Percentiles rank a stretch among this genome's conserved stretches.
Evolutionary conservation across 2,797 vertebrate genomes (phyloP).

Genomic region (Thripadectes ignobilis): DNA sequence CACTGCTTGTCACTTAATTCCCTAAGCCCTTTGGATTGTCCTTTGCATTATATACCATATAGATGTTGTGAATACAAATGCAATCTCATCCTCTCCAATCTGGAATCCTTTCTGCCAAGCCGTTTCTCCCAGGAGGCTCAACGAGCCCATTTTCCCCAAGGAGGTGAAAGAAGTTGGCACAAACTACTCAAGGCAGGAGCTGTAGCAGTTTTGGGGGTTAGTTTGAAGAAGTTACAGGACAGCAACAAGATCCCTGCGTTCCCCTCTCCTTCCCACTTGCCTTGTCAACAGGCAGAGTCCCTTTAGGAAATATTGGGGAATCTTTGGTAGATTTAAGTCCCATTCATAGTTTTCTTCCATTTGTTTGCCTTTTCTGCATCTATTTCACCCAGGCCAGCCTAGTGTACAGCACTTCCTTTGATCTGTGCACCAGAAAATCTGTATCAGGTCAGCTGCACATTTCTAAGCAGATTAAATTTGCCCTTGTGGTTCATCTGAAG

Average conservation of each 20-base stretch:
- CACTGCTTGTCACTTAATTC: neutral
- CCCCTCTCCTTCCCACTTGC: neutral
- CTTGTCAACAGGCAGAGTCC: neutral
- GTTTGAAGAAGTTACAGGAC: neutral
- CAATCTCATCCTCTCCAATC: neutral
- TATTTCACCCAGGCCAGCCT: neutral
- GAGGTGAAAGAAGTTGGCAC: neutral
- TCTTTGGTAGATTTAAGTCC: neutral
- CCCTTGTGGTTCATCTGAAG: constrained; percentile 38
- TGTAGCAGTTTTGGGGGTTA: neutral
- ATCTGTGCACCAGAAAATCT: constrained; percentile 60
- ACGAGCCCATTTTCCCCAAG: neutral
- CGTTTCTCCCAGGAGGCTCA: neutral
- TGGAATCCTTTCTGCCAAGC: neutral
- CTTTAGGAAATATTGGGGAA: neutral
- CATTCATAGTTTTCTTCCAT: neutral
- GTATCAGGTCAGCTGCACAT: constrained; percentile 39
- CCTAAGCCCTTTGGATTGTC: neutral
- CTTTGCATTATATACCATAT: accelerated
- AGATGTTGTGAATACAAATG: neutral
- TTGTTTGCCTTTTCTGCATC: neutral
- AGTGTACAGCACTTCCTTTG: neutral
- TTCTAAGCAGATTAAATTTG: constrained; percentile 58
- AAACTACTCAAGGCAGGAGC: neutral
- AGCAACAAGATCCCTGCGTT: neutral